phyloP scores from a whole-genome alignment of 2,797 vertebrate genomes.

The Gallirallus australis region DNA sequence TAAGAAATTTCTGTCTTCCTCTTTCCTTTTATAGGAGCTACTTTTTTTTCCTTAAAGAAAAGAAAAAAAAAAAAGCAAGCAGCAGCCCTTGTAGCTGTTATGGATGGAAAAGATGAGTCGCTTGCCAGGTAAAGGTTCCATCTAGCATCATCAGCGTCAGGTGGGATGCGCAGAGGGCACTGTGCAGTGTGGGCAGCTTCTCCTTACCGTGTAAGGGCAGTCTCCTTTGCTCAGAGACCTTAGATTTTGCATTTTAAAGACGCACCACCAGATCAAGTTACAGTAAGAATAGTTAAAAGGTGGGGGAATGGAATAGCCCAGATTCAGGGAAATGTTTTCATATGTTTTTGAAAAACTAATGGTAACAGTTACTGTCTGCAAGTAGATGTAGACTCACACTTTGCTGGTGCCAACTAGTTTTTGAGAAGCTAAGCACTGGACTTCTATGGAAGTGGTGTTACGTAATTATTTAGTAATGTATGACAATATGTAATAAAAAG shows the following conservation, averaged over 20 bases:
- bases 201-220: constrained; percentile 23
- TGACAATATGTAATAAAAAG: neutral
- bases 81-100: constrained; percentile 8
- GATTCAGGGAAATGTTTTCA: neutral
- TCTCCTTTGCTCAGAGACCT: neutral
- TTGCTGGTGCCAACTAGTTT: neutral
- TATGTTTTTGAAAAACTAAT: neutral
- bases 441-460: neutral
- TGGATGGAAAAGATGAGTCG: constrained; percentile 77
- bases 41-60: neutral
- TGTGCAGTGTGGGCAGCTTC: constrained; percentile 28
- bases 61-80: neutral
- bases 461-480: neutral
- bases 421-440: neutral
- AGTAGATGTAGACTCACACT: neutral
- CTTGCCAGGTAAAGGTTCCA: constrained; percentile 55
- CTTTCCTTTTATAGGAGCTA: constrained; percentile 78
- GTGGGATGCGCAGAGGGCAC: constrained; percentile 59
- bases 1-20: constrained; percentile 75
- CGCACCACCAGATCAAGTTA: neutral
- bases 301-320: neutral
- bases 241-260: neutral
- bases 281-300: neutral
- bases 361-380: neutral
- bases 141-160: constrained; percentile 52